phyloP scores from a whole-genome alignment of 2,888 invertebrate species.

The Salpingus planirostris region DNA sequence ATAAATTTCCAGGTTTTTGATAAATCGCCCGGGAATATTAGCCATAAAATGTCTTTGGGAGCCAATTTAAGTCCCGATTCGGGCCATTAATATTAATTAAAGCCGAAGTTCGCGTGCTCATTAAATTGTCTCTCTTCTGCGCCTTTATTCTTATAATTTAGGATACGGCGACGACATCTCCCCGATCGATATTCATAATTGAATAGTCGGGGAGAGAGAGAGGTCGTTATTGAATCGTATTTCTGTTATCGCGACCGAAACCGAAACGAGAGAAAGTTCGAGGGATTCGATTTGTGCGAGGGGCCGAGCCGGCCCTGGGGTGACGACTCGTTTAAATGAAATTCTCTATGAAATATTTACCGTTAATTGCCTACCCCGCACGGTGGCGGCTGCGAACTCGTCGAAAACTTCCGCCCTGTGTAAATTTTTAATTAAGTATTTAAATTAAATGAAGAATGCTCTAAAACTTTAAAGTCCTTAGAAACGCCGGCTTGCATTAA shows the following conservation, averaged over 20 bases:
- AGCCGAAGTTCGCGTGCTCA: slow-evolving; percentile 24
- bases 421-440: slow-evolving; percentile 21
- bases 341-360: too few relatives aligned
- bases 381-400: too few relatives aligned
- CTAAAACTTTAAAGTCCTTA: slow-evolving; percentile 7
- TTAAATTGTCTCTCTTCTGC: slow-evolving; percentile 23
- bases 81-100: slow-evolving; percentile 30
- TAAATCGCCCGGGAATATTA: slow-evolving; percentile 23
- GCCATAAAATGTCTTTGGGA: slow-evolving; percentile 27
- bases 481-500: not conserved
- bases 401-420: slow-evolving; percentile 6
- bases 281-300: too few relatives aligned
- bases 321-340: too few relatives aligned
- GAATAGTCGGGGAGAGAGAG: slow-evolving; percentile 21
- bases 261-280: too few relatives aligned
- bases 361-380: too few relatives aligned
- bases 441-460: slow-evolving; percentile 17
- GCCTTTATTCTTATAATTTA: slow-evolving; percentile 15
- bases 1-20: slow-evolving; percentile 16
- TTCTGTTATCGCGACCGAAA: slow-evolving; percentile 21
- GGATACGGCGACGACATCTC: too few relatives aligned
- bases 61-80: slow-evolving; percentile 27
- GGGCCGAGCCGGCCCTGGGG: too few relatives aligned
- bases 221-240: slow-evolving; percentile 27
- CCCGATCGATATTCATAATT: slow-evolving; percentile 28